These are phyloP conservation scores for Gallinago stenura DNA, from an alignment of 2,797 vertebrate genomes.

Conservation along the genomic window DNA sequence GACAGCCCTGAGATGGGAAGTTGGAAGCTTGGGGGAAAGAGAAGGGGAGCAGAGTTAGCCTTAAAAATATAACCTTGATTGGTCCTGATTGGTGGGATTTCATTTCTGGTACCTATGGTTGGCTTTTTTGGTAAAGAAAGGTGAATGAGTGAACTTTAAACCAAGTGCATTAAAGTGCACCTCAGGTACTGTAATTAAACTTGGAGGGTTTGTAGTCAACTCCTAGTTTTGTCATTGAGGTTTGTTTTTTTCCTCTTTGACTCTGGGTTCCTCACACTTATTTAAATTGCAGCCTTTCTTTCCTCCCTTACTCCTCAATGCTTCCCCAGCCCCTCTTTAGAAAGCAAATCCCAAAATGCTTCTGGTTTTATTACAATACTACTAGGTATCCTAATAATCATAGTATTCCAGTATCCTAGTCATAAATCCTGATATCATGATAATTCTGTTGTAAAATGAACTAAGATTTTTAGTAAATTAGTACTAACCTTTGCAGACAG, in stretches of 20 bases:
- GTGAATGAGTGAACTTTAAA: neutral
- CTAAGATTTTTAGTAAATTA: neutral
- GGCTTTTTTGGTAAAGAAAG: neutral
- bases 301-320: neutral
- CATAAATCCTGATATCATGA: neutral
- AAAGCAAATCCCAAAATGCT: neutral
- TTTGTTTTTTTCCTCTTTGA: neutral
- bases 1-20: conserved; percentile 33
- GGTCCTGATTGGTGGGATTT: neutral
- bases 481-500: neutral
- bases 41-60: neutral
- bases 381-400: neutral
- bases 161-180: neutral
- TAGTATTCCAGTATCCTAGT: neutral
- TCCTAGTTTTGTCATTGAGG: neutral
- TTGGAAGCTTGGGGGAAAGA: conserved; percentile 8
- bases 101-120: neutral
- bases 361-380: neutral
- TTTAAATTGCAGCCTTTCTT: neutral
- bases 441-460: neutral
- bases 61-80: conserved; percentile 12
- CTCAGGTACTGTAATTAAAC: neutral
- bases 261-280: neutral
- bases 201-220: neutral
- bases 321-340: neutral